A percentile compares a stretch with the other conserved stretches of the same genome.
Conservation (phyloP, 2,888 invertebrate genomes). For the Entomobrya proxima region DNA sequence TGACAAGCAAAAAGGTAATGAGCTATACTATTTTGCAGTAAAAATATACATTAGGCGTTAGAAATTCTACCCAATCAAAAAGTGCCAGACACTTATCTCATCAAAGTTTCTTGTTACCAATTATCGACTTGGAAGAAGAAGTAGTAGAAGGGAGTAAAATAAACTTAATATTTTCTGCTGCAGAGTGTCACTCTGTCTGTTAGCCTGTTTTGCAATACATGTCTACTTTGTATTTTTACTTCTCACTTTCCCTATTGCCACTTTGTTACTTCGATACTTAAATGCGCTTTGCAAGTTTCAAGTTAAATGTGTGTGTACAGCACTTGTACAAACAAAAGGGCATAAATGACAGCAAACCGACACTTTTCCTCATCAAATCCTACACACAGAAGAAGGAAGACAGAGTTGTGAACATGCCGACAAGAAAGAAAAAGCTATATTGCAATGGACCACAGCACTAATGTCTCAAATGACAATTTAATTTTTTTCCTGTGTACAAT, state of each 20-base stretch:
- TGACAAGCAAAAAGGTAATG: conserved; percentile 49
- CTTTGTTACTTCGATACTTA: too few relatives aligned
- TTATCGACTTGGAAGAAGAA: not conserved
- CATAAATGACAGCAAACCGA: not conserved
- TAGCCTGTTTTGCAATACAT: too few relatives aligned
- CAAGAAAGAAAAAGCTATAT: not conserved
- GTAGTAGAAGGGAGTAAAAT: too few relatives aligned
- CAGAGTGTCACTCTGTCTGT: too few relatives aligned
- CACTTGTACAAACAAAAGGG: not conserved
- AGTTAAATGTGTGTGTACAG: too few relatives aligned
- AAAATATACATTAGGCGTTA: not conserved
- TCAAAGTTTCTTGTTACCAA: not conserved
- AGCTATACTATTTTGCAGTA: not conserved
- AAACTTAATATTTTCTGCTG: too few relatives aligned
- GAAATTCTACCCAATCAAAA: not conserved
- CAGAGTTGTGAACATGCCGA: not conserved
- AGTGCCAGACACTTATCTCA: not conserved
- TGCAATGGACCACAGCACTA: too few relatives aligned
- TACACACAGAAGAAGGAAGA: not conserved
- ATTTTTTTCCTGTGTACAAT: not conserved
- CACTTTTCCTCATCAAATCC: too few relatives aligned
- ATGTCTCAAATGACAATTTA: conserved; percentile 5
- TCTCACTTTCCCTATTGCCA: too few relatives aligned
- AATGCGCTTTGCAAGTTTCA: too few relatives aligned
- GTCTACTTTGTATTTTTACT: too few relatives aligned